phyloP scores from a whole-genome alignment of 2,113 vertebrate species.

The Astatotilapia flaviijosephi region DNA sequence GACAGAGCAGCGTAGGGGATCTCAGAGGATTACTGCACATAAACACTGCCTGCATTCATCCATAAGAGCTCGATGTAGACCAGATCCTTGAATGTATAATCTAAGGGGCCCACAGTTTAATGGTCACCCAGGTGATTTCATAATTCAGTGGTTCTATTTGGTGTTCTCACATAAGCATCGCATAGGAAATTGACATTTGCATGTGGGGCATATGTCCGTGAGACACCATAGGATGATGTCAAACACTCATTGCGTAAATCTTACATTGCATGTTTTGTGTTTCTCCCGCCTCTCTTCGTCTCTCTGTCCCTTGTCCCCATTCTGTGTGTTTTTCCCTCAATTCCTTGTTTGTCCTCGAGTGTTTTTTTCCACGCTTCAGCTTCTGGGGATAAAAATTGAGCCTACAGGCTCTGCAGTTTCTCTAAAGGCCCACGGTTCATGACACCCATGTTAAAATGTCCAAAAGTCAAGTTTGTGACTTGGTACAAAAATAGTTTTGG shows the following conservation, averaged over 20 bases:
- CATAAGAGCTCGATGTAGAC: background rate
- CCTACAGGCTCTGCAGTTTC: background rate
- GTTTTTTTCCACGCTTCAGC: background rate
- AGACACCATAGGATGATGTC: background rate
- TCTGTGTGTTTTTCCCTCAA: background rate
- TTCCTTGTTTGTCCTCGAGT: background rate
- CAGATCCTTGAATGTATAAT: background rate
- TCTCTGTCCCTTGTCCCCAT: background rate
- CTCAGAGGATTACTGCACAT: constrained; percentile 28
- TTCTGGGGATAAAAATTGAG: background rate
- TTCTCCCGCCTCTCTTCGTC: background rate
- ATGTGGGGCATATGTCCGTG: background rate
- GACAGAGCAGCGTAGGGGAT: background rate
- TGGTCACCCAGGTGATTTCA: background rate
- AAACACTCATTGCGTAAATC: background rate
- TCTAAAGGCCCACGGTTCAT: background rate
- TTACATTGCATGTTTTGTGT: background rate
- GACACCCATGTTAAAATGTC: background rate
- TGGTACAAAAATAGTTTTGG: background rate
- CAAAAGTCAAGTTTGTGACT: background rate
- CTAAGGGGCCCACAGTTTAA: background rate
- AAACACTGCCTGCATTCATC: constrained; percentile 34
- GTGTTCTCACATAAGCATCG: background rate
- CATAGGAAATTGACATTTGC: background rate
- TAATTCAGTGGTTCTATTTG: constrained; percentile 16